phyloP scores from a whole-genome alignment of 2,797 vertebrate genomes.

The Alcedo atthis region DNA sequence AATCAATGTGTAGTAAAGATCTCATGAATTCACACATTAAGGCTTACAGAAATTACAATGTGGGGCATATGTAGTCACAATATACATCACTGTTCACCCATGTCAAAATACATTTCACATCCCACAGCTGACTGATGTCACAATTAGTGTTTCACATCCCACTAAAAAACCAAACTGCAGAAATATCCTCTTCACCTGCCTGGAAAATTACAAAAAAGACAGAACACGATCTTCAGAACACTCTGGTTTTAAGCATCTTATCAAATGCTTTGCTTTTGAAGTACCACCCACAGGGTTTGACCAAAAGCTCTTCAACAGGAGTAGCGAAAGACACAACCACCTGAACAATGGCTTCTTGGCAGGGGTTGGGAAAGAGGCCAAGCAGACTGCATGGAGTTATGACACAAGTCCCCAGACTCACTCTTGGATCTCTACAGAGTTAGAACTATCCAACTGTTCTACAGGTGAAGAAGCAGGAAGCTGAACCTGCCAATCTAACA shows the following conservation, averaged over 20 bases:
- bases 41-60: not conserved
- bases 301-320: not conserved
- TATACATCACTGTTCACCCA: rapidly evolving
- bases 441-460: not conserved
- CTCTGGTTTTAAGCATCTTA: not conserved
- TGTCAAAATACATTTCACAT: not conserved
- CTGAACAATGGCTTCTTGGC: not conserved
- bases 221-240: not conserved
- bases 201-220: not conserved
- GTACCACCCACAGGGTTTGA: not conserved
- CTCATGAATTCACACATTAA: not conserved
- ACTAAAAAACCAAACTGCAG: not conserved
- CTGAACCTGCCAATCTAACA: not conserved
- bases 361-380: not conserved
- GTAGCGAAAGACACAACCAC: not conserved
- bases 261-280: not conserved
- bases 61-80: not conserved
- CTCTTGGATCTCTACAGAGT: not conserved
- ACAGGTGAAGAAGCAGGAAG: conserved; percentile 23
- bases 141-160: not conserved
- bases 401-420: not conserved
- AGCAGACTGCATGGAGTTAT: not conserved
- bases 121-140: not conserved
- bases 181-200: not conserved
- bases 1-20: not conserved